Conservation (phyloP, 1,140 invertebrate species). For the Meloidogyne hapla region DNA sequence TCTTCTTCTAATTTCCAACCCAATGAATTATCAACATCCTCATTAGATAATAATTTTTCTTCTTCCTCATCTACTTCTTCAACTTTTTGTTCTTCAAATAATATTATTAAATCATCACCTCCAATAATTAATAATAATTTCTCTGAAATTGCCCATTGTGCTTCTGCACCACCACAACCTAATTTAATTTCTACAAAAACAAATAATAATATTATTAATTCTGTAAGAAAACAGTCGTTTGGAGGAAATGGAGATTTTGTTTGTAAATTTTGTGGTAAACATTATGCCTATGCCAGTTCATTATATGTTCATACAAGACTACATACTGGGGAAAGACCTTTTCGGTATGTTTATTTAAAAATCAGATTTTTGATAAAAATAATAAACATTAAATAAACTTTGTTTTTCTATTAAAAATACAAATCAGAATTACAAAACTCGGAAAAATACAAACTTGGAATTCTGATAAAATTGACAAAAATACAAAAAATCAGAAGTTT, state of each 20-base stretch:
- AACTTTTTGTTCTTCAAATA: not conserved
- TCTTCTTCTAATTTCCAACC: not conserved
- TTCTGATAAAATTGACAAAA: too few relatives aligned
- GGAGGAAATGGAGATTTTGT: constrained; percentile 45
- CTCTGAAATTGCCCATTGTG: not conserved
- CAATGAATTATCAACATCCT: not conserved
- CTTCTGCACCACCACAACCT: not conserved
- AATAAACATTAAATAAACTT: too few relatives aligned
- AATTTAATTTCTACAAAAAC: constrained; percentile 3
- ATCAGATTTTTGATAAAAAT: too few relatives aligned
- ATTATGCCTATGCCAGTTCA: constrained; percentile 60
- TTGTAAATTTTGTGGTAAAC: constrained; percentile 60
- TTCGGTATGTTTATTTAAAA: constrained; percentile 47
- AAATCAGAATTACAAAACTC: too few relatives aligned
- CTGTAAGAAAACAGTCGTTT: constrained; percentile 22
- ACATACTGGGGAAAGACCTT: constrained; percentile 59
- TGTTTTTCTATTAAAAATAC: too few relatives aligned
- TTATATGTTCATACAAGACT: constrained; percentile 58
- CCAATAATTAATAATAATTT: not conserved
- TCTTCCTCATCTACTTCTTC: constrained; percentile 10
- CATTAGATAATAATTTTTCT: not conserved
- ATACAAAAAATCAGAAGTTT: too few relatives aligned
- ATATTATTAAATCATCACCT: not conserved
- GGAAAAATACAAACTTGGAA: too few relatives aligned
- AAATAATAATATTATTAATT: not conserved